Evolutionary conservation across 2,888 invertebrate species (phyloP).

Genomic region (Neoscelio sp.): DNA sequence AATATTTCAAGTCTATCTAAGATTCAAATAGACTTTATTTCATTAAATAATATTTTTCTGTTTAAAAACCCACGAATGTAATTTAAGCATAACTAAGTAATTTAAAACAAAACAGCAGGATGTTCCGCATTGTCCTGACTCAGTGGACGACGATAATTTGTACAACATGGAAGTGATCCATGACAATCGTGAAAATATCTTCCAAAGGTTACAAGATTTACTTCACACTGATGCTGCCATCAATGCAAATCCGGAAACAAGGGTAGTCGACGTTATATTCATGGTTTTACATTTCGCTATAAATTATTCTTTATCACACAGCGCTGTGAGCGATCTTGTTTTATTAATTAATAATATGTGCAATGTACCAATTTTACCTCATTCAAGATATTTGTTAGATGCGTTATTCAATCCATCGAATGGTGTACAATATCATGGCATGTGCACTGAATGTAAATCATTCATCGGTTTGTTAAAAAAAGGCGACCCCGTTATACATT

Average conservation of each 20-base stretch:
- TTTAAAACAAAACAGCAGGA: too few species aligned
- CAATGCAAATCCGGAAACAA: neutral
- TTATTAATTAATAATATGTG: neutral
- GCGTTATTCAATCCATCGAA: conserved; percentile 3
- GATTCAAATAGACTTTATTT: too few species aligned
- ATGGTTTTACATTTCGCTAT: neutral
- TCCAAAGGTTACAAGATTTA: too few species aligned
- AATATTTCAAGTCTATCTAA: too few species aligned
- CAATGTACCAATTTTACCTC: neutral
- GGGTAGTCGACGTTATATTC: neutral
- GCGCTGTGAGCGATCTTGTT: neutral
- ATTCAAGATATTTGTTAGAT: neutral
- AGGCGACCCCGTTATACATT: conserved; percentile 2
- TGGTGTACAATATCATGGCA: conserved; percentile 29
- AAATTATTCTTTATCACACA: neutral
- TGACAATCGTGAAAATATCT: too few species aligned
- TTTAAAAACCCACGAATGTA: too few species aligned
- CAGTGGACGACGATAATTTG: too few species aligned
- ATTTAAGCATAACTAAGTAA: too few species aligned
- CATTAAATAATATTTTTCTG: too few species aligned
- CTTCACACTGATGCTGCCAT: too few species aligned
- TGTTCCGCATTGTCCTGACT: too few species aligned
- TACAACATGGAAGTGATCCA: too few species aligned
- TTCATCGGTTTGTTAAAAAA: conserved; percentile 17
- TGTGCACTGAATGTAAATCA: conserved; percentile 20